Conservation (phyloP, 1,140 invertebrate species). For the Adoxophyes honmai region DNA sequence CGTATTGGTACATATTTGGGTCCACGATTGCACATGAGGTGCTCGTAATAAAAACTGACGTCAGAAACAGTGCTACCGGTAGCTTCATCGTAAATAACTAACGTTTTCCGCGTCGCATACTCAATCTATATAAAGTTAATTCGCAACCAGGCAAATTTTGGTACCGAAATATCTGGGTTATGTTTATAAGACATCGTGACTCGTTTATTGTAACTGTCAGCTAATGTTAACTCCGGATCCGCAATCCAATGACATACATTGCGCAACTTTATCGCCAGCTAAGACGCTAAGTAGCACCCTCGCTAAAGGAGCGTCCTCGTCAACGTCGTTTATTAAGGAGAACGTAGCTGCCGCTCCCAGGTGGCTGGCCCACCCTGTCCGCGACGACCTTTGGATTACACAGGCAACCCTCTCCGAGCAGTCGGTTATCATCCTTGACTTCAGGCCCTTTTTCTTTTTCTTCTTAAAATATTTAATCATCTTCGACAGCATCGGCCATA, state of each 20-base stretch:
- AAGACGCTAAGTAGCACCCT: slow-evolving; percentile 60
- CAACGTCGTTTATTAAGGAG: slow-evolving; percentile 58
- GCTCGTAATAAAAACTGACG: background rate
- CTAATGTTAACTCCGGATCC: slow-evolving; percentile 62
- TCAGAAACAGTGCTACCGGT: background rate
- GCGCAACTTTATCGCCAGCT: slow-evolving; percentile 61
- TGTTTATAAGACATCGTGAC: background rate
- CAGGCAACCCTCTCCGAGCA: slow-evolving; percentile 62
- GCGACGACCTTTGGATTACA: slow-evolving; percentile 50
- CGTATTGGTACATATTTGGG: slow-evolving; percentile 2
- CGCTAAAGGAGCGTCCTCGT: slow-evolving; percentile 55
- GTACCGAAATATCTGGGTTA: slow-evolving; percentile 1
- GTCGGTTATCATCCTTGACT: slow-evolving; percentile 53
- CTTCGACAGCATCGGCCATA: slow-evolving; percentile 68
- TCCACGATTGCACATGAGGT: background rate
- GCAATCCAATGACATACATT: slow-evolving; percentile 71
- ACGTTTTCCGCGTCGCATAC: background rate
- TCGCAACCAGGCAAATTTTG: background rate
- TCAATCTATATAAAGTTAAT: slow-evolving; percentile 6
- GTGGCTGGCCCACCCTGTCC: slow-evolving; percentile 51
- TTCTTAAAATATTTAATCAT: slow-evolving; percentile 64
- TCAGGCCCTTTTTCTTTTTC: slow-evolving; percentile 56
- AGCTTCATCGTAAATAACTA: slow-evolving; percentile 3
- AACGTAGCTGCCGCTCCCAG: slow-evolving; percentile 59
- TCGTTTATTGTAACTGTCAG: slow-evolving; percentile 42